Base-by-base conservation (phyloP, 2,888 invertebrate genomes). In the Drosophila anomalata region DNA sequence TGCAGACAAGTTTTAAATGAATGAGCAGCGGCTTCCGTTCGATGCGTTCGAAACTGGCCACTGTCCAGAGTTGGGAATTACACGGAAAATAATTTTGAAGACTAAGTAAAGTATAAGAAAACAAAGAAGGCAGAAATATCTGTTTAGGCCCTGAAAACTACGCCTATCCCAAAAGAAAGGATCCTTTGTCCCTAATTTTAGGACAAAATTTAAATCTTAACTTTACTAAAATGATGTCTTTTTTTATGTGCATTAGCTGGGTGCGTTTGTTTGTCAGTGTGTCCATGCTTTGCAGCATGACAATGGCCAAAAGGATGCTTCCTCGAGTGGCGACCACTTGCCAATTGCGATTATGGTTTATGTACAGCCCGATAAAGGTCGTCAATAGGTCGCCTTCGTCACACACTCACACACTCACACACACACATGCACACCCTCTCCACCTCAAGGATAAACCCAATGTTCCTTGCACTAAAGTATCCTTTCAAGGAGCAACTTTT, bases 1-100 rank as follows among this genome's bases (percentile, higher is more conserved):
- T n/a, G 90, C 88, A 89, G 90, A 90, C 90, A 90, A 87, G 84
- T 89, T 89, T 89, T 80, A 90, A 90, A 90, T 90, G 90, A 84
- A 90, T 89, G 90, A 89, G 90, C 82, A 78, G 79, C 76, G 89
- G 87, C 88, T 89, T 90, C 90, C 90, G 90, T 76, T 83, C 69
- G 41, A 73, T 88, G 78, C 86, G 83, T 85, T 85, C 53, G 71
- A 46, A 67, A 56, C 70, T 70, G 65, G 73, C 69, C 29, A 52
- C 51, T 78, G 69, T 55, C 74, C 70, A 68, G 57, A 63, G 66
- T 54, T 47, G 29, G n/a, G 8, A 47, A 20, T 0, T 46, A 7
- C 53, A 65, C 52, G 36, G 4, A 6, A 7, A 36, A 12, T 31
- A 53, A 65, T 17, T 47, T 2, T 9, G 0, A 24, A 0, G 7